phyloP scores from a whole-genome alignment of 2,113 vertebrate genomes.

The Motacilla alba region DNA sequence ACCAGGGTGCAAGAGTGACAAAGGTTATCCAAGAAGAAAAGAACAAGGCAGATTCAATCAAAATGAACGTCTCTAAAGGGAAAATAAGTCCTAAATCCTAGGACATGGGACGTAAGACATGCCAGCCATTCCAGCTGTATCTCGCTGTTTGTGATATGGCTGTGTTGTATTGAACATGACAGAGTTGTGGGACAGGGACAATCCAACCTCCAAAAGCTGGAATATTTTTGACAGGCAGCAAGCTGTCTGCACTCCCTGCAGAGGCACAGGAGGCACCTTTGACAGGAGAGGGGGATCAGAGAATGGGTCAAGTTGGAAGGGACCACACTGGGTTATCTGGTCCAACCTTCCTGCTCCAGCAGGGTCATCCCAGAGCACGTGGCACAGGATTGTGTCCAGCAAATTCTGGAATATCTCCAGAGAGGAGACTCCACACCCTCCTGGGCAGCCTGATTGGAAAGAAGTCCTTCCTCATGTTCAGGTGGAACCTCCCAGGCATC shows the following conservation, averaged over 20 bases:
- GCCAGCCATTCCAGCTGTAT: rapidly evolving
- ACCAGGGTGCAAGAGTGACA: not conserved
- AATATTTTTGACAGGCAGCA: not conserved
- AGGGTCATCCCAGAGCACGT: no score
- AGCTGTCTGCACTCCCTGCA: not conserved
- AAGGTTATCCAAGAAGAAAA: not conserved
- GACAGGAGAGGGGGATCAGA: not conserved
- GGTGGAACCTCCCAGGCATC: not conserved
- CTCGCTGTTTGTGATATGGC: rapidly evolving
- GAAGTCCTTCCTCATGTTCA: not conserved
- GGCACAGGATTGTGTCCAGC: not conserved
- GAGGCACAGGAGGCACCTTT: not conserved
- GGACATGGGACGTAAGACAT: rapidly evolving
- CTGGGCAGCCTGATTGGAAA: not conserved
- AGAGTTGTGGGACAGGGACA: not conserved
- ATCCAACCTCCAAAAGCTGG: not conserved
- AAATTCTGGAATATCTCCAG: not conserved
- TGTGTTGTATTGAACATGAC: rapidly evolving
- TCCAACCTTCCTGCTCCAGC: not conserved
- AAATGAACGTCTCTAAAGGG: not conserved
- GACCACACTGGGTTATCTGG: no score
- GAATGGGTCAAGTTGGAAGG: not conserved
- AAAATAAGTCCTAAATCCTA: not conserved
- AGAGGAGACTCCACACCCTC: not conserved
- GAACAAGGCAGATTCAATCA: not conserved